phyloP scores from a whole-genome alignment of 92 coral and sea anemone species.

The Siderastrea siderea region DNA sequence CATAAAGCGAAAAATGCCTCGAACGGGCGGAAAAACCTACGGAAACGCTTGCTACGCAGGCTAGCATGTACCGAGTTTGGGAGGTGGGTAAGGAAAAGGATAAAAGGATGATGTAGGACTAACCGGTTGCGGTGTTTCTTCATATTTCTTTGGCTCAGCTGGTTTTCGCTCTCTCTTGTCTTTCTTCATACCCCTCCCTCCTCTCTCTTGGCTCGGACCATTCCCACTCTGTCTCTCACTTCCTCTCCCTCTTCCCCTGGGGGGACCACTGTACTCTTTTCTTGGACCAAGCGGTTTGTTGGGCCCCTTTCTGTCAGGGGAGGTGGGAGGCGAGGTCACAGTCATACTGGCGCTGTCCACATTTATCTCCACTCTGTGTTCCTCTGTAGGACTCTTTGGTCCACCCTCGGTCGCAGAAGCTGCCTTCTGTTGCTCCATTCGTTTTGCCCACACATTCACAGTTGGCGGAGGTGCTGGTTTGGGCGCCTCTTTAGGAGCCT shows the following conservation, averaged over 20 bases:
- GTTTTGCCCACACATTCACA: slow-evolving; percentile 85
- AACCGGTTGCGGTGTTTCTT: slow-evolving; percentile 87
- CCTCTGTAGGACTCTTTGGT: slow-evolving; percentile 46
- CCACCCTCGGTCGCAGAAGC: slow-evolving; percentile 40
- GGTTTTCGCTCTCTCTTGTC: slow-evolving; percentile 87
- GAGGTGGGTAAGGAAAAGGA: too few relatives aligned
- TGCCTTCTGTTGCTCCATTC: slow-evolving; percentile 86
- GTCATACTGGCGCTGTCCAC: slow-evolving; percentile 40
- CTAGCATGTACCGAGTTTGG: too few relatives aligned
- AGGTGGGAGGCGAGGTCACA: slow-evolving; percentile 47
- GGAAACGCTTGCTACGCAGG: too few relatives aligned
- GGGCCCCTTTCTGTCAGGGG: slow-evolving; percentile 63
- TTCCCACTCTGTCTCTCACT: slow-evolving; percentile 42
- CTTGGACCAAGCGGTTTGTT: slow-evolving; percentile 47
- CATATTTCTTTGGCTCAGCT: slow-evolving; percentile 81
- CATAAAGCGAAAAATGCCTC: too few relatives aligned
- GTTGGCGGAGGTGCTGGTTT: slow-evolving; percentile 79
- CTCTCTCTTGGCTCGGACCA: slow-evolving; percentile 55
- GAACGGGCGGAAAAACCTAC: too few relatives aligned
- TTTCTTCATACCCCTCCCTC: slow-evolving; percentile 69
- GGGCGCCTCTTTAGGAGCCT: slow-evolving; percentile 41
- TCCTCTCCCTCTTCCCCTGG: slow-evolving; percentile 91
- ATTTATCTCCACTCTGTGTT: slow-evolving; percentile 22
- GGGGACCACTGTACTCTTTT: slow-evolving; percentile 62
- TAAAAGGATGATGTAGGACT: not conserved